Evolutionary conservation across 2,113 vertebrate genomes (phyloP).

Genomic region (Andinoacara biseriatus): DNA sequence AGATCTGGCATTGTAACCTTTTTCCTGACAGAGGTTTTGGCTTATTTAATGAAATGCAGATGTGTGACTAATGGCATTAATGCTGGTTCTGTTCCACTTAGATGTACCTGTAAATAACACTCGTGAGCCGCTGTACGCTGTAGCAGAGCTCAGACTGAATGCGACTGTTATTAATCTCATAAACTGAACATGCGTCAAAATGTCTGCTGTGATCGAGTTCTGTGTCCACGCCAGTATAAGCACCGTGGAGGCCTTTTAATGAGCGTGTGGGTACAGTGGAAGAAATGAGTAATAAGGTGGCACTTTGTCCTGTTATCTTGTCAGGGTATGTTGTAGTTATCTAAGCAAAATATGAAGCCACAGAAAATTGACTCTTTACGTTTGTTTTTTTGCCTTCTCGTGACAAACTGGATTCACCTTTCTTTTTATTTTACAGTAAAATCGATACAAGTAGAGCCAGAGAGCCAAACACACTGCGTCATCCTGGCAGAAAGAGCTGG

Average conservation of each 20-base stretch:
- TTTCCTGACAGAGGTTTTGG: not conserved
- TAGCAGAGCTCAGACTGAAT: not conserved
- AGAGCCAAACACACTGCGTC: constrained; percentile 4
- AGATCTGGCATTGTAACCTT: not conserved
- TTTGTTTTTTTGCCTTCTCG: constrained; percentile 15
- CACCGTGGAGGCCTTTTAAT: not conserved
- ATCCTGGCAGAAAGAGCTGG: constrained; percentile 13
- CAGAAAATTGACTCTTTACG: not conserved
- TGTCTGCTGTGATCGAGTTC: not conserved
- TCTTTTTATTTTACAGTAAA: constrained; percentile 9
- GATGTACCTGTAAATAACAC: not conserved
- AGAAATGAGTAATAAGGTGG: not conserved
- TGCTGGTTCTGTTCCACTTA: not conserved
- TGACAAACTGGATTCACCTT: not conserved
- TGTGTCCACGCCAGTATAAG: not conserved
- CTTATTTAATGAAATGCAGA: constrained; percentile 6
- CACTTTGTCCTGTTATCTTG: not conserved
- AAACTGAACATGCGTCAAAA: not conserved
- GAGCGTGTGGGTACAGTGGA: not conserved
- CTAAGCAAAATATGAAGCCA: not conserved
- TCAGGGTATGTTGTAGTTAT: not conserved
- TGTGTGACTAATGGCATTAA: constrained; percentile 15
- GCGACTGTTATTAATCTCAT: not conserved
- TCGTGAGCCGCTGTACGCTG: not conserved
- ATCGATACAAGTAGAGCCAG: constrained; percentile 24